Evolutionary conservation across 2,797 vertebrate genomes (phyloP), one percentile per base, ranked within the genome.

Genomic region (Neosalanx taihuensis): DNA sequence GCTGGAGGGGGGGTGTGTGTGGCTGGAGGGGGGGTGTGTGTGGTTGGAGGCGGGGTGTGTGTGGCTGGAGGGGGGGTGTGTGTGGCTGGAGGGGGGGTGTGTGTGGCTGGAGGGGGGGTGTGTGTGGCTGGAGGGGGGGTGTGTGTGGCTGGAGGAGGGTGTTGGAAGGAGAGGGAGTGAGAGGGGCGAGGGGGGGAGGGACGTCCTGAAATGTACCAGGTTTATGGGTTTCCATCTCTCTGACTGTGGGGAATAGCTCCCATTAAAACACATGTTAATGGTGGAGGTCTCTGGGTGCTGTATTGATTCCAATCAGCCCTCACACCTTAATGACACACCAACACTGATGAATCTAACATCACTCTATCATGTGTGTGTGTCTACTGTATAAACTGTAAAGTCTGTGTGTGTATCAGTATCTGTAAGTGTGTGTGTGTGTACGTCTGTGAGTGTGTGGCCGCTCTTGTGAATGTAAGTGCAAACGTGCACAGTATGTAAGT

Each of bases 271-370:
- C n/a, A 5, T 20, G 37, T 13, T 57, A 64, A 79, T 79, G 81
- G 72, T 75, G 75, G 76, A 37, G 29, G 67, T 61, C 35, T 3
- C n/a, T n/a, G 23, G 69, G 76, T 64, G 62, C 72, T 64, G 67
- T 73, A 81, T 83, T 20, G 79, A 83, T 81, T 72, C 70, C 72
- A 81, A 77, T 81, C 71, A 75, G 72, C 79, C 70, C 71, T 75
- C 79, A 70, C 73, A 68, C 68, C 57, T 66, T 75, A 41, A 51
- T 67, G 68, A 57, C 20, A 58, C 58, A 35, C 58, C 69, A 26
- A 10, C 67, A 66, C 66, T 77, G 81, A 81, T 59, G 71, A 79
- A 70, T 77, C n/a, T n/a, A n/a, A 69, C 58, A 76, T 82, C 41
- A 64, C 35, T 64, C 33, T 20, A 10, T 41, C 41, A 13, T 23